These are phyloP conservation scores for Drosophila infuscata DNA, from an alignment of 2,888 invertebrate species.

Conservation along the genomic window DNA sequence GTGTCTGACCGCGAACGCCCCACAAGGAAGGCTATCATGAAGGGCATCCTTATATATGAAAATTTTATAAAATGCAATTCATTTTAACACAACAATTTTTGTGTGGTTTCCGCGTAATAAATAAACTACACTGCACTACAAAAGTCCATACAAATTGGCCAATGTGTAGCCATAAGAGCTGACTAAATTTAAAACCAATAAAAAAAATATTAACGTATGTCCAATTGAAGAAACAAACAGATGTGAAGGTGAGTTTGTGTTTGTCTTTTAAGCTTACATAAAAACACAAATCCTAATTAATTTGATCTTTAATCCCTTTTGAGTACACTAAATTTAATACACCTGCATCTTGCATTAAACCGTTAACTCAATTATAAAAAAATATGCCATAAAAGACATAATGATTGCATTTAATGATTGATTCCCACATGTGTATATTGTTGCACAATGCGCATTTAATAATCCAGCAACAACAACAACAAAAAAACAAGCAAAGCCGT, in stretches of 20 bases:
- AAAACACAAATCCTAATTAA: background rate
- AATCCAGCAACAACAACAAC: background rate
- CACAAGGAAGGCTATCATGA: slow-evolving; percentile 76
- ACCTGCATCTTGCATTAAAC: slow-evolving; percentile 6
- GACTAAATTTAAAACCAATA: background rate
- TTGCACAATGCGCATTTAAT: slow-evolving; percentile 52
- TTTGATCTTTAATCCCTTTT: slow-evolving; percentile 1
- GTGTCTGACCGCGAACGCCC: slow-evolving; percentile 74
- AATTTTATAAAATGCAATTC: slow-evolving; percentile 76
- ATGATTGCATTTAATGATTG: slow-evolving; percentile 39
- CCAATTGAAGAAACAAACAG: background rate
- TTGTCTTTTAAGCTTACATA: background rate
- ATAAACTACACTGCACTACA: slow-evolving; percentile 49
- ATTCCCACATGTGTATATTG: slow-evolving; percentile 35
- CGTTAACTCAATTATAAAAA: slow-evolving; percentile 36
- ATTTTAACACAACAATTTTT: slow-evolving; percentile 65
- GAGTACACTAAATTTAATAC: background rate
- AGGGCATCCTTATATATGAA: slow-evolving; percentile 78
- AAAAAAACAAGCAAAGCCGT: slow-evolving; percentile 27
- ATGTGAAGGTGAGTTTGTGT: background rate
- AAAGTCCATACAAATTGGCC: background rate
- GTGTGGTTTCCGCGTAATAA: slow-evolving; percentile 75
- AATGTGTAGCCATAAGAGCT: background rate
- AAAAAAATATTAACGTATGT: background rate
- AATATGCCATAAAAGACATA: slow-evolving; percentile 17